Conservation (phyloP, 1,140 invertebrate species). For the Delia radicum region DNA sequence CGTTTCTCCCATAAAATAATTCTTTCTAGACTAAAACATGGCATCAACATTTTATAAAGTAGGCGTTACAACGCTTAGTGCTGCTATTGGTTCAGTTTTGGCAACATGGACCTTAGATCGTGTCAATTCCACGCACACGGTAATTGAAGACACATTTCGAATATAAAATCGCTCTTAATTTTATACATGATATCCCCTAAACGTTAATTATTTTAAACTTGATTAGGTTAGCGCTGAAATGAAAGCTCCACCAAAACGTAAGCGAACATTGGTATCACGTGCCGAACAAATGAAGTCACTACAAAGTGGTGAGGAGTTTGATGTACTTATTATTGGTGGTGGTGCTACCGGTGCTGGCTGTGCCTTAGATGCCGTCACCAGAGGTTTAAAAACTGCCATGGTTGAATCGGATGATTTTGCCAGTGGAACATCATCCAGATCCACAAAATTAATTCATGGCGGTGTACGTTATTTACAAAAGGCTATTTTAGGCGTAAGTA, state of each 20-base stretch:
- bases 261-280: conserved; percentile 75
- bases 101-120: conserved; percentile 47
- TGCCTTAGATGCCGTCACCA: conserved; percentile 85
- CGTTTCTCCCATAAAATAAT: too few species aligned
- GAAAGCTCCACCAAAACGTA: conserved; percentile 61
- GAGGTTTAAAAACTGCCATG: conserved; percentile 92
- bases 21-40: conserved; percentile 32
- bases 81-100: conserved; percentile 43
- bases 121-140: conserved; percentile 47
- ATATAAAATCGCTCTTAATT: neutral
- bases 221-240: conserved; percentile 56
- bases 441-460: conserved; percentile 99
- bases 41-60: conserved; percentile 52
- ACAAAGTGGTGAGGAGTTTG: conserved; percentile 75
- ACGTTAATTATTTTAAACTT: too few species aligned
- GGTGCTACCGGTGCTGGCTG: conserved; percentile 93
- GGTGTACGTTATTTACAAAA: conserved; percentile 98
- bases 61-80: conserved; percentile 49
- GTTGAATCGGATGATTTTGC: conserved; percentile 98
- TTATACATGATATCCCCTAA: neutral
- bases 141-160: conserved; percentile 22
- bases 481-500: conserved; percentile 76
- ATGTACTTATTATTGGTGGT: conserved; percentile 94
- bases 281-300: conserved; percentile 80
- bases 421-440: conserved; percentile 93